Base-by-base conservation (phyloP, 1,140 invertebrate genomes). In the Pygmarrhopalites habei region DNA sequence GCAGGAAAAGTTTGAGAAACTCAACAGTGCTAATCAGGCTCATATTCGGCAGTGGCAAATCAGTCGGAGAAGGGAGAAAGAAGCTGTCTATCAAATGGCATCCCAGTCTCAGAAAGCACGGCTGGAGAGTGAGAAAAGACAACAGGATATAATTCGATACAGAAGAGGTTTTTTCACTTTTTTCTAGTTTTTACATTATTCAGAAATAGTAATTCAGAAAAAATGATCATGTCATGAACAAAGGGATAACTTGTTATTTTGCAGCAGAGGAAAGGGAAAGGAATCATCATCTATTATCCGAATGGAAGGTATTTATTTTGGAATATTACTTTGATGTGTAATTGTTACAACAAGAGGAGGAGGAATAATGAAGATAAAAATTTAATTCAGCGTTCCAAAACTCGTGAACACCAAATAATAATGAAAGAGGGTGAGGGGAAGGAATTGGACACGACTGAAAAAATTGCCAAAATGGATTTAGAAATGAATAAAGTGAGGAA, bases 11-110 rank as follows among this genome's bases (percentile, higher is more conserved):
- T 65, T 43, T 35, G 64, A 66, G 21, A n/a, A 35, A 14, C 44
- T 69, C 12, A 59, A 51, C 39, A 35, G 30, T 30, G 29, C 60
- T 14, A 65, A 69, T 44, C 29, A 56, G 30, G 53, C 25, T 12
- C 44, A 58, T 21, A 56, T 69, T 23, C 46, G 61, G 4, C 39
- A 64, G 39, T 69, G 67, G 67, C 47, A 58, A 25, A 32, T 47
- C 21, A 41, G 35, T n/a, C 59, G 64, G 32, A 55, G 56, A 19
- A 25, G 44, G 10, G 64, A 69, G 52, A 32, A 25, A 15, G 59
- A 69, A 35, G 15, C 56, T 14, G 44, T 59, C 26, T 63, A 49
- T 58, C 32, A 47, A 51, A 60, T 60, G 60, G 56, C 39, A 1
- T 25, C 15, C 4, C 25, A 53, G 32, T 41, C 30, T 14, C 43